phyloP scores from a whole-genome alignment of 2,113 vertebrate genomes.

The Corydoras maculifer region DNA sequence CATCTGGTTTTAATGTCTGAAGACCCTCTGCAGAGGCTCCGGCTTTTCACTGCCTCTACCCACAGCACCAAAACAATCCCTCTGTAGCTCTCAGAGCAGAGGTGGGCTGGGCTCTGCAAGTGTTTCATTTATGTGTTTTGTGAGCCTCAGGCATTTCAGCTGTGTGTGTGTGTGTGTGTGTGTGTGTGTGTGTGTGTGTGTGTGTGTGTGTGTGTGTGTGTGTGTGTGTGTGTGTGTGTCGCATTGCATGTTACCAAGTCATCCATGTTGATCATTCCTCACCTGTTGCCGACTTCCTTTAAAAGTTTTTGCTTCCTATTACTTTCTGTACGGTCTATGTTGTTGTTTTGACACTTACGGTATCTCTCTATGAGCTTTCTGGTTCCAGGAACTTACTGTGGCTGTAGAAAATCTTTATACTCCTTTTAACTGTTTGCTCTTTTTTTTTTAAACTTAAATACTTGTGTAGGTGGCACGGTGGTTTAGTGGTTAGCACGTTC shows the following conservation, averaged over 20 bases:
- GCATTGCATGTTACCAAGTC: constrained; percentile 55
- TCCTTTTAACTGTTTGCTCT: no score
- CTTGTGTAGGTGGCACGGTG: no score
- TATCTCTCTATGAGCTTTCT: no score
- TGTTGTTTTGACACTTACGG: no score
- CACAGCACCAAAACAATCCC: constrained; percentile 7
- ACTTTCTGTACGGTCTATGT: constrained; percentile 30
- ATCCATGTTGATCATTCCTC: constrained; percentile 55
- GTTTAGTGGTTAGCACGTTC: no score
- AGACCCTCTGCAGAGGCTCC: constrained; percentile 41
- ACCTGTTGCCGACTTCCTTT: constrained; percentile 52
- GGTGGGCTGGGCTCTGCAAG: not conserved
- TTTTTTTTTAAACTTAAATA: no score
- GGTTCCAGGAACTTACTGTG: no score
- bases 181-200: constrained; percentile 6
- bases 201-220: constrained; percentile 20
- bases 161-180: constrained; percentile 22
- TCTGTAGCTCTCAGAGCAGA: constrained; percentile 5
- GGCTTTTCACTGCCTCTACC: constrained; percentile 22
- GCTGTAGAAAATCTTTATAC: no score
- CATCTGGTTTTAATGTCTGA: constrained; percentile 62
- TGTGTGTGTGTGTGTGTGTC: constrained; percentile 7
- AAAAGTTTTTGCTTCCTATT: constrained; percentile 47
- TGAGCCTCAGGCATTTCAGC: constrained; percentile 13
- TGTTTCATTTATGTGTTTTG: not conserved